Base-by-base conservation (phyloP, 2,113 vertebrate species). In the Peucedramus taeniatus region DNA sequence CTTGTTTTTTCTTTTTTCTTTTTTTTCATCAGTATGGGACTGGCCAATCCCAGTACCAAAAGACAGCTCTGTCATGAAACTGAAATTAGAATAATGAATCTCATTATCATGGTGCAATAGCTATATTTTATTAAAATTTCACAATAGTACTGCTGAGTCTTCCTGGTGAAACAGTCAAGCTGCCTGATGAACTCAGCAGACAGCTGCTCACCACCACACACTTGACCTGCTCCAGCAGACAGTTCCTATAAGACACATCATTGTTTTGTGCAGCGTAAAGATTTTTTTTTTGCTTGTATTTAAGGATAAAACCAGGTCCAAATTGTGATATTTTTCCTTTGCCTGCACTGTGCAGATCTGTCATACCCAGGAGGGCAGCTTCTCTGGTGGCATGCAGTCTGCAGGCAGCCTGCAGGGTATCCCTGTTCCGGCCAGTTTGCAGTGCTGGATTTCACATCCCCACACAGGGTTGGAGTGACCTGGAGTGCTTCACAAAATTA, bases 371-470 rank as follows among this genome's bases (percentile, higher is more conserved):
- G 57, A 59, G 21, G 49, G 37, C 72, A 93, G 37, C 22, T 89
- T 23, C 70, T 84, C 26, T 47, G 82, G 57, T 31, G 11, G 8
- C 42, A 17, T 2, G 39, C 5, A 35, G 17, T 35, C n/a, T 0
- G 0, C 17, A 35, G 35, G 35, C 33, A 68, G 57, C 27, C 37
- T n/a, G 21, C 42, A 0, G 0, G 21, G 15, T 21, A 24, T 27
- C 22, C 13, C 69, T 44, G 31, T 10, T 54, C 42, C 37, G 45
- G 22, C 20, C 63, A 24, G 15, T 66, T 21, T 45, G 83, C 20
- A 15, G 28, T 15, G 33, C 39, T 10, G 4, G 20, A 47, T 66
- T 60, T 53, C 37, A 39, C 44, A 63, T 75, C 35, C 12, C 39
- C 33, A 59, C 1, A 5, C 22, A 47, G 59, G 3, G 20, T 1